Percentiles rank a stretch among this genome's conserved stretches.
phyloP scores from a whole-genome alignment of 2,888 invertebrate species.

The Tortrix viridana region DNA sequence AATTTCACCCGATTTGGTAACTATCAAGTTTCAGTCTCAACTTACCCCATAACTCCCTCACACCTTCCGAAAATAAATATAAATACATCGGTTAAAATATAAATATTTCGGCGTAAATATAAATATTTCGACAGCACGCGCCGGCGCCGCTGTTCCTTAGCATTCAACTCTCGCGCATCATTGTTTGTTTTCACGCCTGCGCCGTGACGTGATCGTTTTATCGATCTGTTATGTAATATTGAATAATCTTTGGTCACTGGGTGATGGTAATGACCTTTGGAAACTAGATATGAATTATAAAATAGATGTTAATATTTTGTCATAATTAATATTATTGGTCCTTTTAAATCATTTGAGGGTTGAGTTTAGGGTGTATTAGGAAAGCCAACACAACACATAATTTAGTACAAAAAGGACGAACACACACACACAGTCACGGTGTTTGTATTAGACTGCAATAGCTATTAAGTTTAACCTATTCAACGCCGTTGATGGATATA shows the following conservation, averaged over 20 bases:
- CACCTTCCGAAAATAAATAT: conserved; percentile 69
- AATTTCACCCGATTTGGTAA: conserved; percentile 32
- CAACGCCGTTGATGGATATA: too few relatives aligned
- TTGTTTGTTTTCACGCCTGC: conserved; percentile 73
- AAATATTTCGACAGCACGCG: conserved; percentile 63
- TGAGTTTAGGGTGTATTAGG: too few relatives aligned
- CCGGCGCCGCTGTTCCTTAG: conserved; percentile 66
- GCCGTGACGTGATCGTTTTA: conserved; percentile 70
- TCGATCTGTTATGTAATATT: conserved; percentile 54
- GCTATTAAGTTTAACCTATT: too few relatives aligned
- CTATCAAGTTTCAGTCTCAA: conserved; percentile 38
- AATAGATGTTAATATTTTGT: too few relatives aligned
- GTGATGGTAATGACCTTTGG: conserved; percentile 20
- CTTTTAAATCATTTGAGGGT: too few relatives aligned
- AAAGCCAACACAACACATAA: too few relatives aligned
- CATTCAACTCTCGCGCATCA: conserved; percentile 68
- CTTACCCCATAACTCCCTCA: conserved; percentile 43
- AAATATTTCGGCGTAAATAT: conserved; percentile 70
- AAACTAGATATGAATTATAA: neutral
- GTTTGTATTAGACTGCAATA: too few relatives aligned
- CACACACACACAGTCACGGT: too few relatives aligned
- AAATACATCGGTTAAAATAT: conserved; percentile 45
- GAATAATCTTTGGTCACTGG: conserved; percentile 31
- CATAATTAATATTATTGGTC: too few relatives aligned
- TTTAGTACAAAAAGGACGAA: too few relatives aligned